Base-by-base conservation (phyloP, 2,113 vertebrate genomes). In the Cichladusa arquata region DNA sequence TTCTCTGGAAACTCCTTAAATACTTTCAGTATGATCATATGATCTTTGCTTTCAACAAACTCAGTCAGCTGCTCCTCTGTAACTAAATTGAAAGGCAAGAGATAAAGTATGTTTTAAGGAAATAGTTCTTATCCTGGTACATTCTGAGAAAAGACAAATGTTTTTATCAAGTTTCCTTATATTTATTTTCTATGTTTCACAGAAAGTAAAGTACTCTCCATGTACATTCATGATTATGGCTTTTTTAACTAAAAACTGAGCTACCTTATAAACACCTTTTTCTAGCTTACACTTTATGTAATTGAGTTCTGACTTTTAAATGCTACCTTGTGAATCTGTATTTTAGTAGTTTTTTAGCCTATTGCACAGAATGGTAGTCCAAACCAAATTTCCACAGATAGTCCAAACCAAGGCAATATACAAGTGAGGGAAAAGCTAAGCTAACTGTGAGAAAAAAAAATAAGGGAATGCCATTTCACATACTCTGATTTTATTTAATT, bases 31-130 rank as follows among this genome's bases (percentile, higher is more conserved):
- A 99, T 96, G 76, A 98, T 96, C 44, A 92, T 92, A 66, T 99
- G 98, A 93, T 99, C 99, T 97, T 98, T 98, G 97, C 97, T 99
- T 96, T 99, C 99, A 90, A 99, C 97, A 97, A 99, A 99, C 97
- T 99, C 99, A 85, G 98, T 94, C 38, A 99, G 97, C 64, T 99
- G 99, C 58, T 98, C 98, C 40, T 99, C 98, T 51, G 98, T 98
- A 87, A 99, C 99, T 99, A 82, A 93, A 96, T 51, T 51, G 16
- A 96, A 94, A 95, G 72, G 50, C 13, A 95, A 96, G 64, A 94
- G 15, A 81, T 15, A 62, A 4, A 72, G 19, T 17, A 34, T n/a
- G 12, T 69, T 86, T 80, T 81, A 36, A 96, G 28, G 64, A 93
- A 72, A 85, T 50, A 89, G 61, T 78, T 81, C 4, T 22, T 67